phyloP scores from a whole-genome alignment of 2,113 vertebrate genomes.

The Actinemys pallida region DNA sequence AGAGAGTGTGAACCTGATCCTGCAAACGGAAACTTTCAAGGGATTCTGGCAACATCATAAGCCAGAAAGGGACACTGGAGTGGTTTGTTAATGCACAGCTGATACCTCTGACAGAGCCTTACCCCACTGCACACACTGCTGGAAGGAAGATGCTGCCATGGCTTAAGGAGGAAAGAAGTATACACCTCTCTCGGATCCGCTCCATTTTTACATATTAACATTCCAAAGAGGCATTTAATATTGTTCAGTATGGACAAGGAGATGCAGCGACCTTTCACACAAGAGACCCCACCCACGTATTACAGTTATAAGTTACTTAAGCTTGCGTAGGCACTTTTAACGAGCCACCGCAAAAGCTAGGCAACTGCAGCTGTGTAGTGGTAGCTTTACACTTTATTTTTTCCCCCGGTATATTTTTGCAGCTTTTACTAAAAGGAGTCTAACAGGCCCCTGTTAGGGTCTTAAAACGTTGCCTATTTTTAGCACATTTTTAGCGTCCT shows the following conservation, averaged over 20 bases:
- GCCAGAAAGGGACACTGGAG: background rate
- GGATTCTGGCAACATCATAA: background rate
- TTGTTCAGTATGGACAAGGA: background rate
- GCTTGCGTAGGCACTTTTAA: background rate
- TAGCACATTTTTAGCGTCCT: background rate
- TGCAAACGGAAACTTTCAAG: rapidly evolving
- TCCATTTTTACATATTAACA: background rate
- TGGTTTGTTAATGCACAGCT: background rate
- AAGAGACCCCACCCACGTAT: rapidly evolving
- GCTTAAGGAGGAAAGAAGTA: background rate
- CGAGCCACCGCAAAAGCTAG: background rate
- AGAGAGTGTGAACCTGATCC: background rate
- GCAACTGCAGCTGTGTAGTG: background rate
- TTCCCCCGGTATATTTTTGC: background rate
- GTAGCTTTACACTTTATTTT: background rate
- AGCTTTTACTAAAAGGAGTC: background rate
- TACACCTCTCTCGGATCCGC: rapidly evolving
- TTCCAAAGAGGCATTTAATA: background rate
- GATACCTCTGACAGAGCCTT: background rate
- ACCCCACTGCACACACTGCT: background rate
- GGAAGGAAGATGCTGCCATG: background rate
- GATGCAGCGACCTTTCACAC: background rate
- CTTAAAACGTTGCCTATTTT: background rate
- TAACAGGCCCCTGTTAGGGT: background rate
- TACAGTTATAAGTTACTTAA: constrained; percentile 11